Conservation (phyloP, 2,113 vertebrate genomes). For the Melanerpes formicivorus region DNA sequence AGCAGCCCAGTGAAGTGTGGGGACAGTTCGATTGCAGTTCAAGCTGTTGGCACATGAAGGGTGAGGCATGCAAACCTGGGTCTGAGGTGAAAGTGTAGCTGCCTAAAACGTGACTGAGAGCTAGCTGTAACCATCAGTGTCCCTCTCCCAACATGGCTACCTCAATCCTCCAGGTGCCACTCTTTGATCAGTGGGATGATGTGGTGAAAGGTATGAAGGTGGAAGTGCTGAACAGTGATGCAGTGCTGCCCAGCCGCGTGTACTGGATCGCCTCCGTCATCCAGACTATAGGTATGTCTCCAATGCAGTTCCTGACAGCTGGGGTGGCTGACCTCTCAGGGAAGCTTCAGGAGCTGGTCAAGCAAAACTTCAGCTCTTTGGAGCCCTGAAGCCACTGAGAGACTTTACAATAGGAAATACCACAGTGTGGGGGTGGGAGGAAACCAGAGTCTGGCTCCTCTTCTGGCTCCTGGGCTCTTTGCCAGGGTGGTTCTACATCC, state of each 20-base stretch:
- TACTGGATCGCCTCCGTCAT: constrained; percentile 95
- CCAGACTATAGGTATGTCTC: constrained; percentile 84
- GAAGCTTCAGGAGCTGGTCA: background rate
- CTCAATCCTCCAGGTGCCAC: constrained; percentile 80
- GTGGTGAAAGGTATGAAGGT: constrained; percentile 90
- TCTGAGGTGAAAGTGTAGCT: background rate
- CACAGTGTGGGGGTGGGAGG: accelerated
- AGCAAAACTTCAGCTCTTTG: background rate
- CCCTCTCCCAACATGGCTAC: background rate
- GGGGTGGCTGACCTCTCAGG: background rate
- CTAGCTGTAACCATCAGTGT: background rate
- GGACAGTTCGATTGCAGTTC: background rate
- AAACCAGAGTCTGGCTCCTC: background rate
- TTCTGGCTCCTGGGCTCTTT: background rate
- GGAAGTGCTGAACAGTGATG: constrained; percentile 91
- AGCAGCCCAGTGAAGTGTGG: background rate
- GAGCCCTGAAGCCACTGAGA: background rate
- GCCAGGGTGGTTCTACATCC: background rate
- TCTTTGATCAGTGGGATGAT: constrained; percentile 92
- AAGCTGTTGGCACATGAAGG: background rate
- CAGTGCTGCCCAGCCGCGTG: constrained; percentile 90
- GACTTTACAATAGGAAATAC: background rate
- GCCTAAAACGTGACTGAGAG: background rate
- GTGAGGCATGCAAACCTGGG: background rate
- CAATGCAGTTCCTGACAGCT: background rate